Percentiles rank a stretch among this genome's conserved stretches.
These are phyloP conservation scores for Nomada fabriciana DNA, from an alignment of 2,888 invertebrate species.

Conservation along the genomic window DNA sequence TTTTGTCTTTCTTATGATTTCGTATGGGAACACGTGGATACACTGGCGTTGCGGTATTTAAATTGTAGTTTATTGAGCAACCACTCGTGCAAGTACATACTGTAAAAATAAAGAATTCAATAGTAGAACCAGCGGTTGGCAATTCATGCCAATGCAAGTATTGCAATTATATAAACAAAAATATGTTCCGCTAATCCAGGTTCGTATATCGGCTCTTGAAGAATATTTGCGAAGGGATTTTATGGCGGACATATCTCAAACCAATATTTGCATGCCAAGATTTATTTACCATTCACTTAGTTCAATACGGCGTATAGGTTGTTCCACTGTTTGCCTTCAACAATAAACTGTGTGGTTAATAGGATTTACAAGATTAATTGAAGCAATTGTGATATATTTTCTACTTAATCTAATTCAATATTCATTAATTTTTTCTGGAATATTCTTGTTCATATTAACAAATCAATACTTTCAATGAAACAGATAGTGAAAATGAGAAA, in stretches of 20 bases:
- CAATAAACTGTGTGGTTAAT: not conserved
- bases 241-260: not conserved
- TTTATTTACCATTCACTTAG: not conserved
- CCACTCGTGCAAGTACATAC: no score
- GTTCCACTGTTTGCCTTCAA: not conserved
- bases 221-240: not conserved
- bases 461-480: no score
- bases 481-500: no score
- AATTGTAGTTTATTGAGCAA: constrained; percentile 15
- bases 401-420: no score
- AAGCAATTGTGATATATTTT: no score
- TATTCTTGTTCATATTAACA: no score
- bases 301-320: not conserved
- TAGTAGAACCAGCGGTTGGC: no score
- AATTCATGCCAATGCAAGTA: no score
- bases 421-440: no score
- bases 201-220: not conserved
- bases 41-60: constrained; percentile 30
- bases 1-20: constrained; percentile 28
- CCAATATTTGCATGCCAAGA: not conserved
- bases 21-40: constrained; percentile 35
- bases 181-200: not conserved
- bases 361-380: no score
- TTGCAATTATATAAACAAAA: not conserved
- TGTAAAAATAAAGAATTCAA: no score